phyloP scores from a whole-genome alignment of 2,888 invertebrate species.

The Lepidocyrtoides sp. region DNA sequence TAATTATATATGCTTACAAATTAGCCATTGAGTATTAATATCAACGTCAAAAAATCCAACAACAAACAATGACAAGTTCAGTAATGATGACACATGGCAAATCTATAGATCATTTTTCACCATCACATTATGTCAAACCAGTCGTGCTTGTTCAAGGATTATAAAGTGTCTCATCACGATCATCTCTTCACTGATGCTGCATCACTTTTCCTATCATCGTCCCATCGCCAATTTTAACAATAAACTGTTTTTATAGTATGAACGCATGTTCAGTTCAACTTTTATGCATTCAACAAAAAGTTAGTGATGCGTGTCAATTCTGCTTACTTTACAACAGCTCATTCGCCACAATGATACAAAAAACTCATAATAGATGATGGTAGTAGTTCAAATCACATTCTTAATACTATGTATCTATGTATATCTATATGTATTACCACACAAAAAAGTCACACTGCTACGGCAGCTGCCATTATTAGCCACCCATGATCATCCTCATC shows the following conservation, averaged over 20 bases:
- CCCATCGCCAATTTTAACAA: not conserved
- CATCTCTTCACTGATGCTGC: not conserved
- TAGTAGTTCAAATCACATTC: not conserved
- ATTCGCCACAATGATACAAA: not conserved
- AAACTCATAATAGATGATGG: not conserved
- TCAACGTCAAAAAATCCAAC: conserved; percentile 11
- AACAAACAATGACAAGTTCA: conserved; percentile 32
- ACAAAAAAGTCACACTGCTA: not conserved
- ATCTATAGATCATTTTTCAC: conserved; percentile 20
- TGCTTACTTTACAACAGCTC: not conserved
- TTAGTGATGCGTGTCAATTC: conserved; percentile 27
- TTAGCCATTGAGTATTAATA: not conserved
- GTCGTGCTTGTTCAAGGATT: conserved; percentile 28
- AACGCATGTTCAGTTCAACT: not conserved
- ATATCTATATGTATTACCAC: too few species aligned
- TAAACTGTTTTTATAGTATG: not conserved
- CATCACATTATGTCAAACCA: conserved; percentile 31
- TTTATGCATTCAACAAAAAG: not conserved
- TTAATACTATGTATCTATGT: too few species aligned
- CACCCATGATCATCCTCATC: conserved; percentile 6
- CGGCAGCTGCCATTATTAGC: not conserved
- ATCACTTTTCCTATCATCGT: not conserved
- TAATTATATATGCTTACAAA: not conserved
- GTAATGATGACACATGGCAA: conserved; percentile 38
- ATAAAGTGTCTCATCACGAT: conserved; percentile 13